Conservation (phyloP, 1,140 invertebrate species). For the Potamilus streckersoni region DNA sequence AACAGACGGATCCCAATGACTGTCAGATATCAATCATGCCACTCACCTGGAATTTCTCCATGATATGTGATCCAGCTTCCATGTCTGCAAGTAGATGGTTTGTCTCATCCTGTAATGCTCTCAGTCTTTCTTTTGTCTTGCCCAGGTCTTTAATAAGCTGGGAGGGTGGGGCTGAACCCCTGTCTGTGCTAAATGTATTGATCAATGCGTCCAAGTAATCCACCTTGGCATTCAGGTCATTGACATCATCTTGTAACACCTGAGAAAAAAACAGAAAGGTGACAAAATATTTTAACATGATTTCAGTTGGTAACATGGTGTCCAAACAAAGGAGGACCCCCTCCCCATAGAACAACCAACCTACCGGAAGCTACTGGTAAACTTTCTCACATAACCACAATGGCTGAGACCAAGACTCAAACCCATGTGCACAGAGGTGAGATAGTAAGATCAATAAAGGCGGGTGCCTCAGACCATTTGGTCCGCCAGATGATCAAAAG, state of each 20-base stretch:
- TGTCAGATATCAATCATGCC: slow-evolving; percentile 42
- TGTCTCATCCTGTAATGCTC: slow-evolving; percentile 81
- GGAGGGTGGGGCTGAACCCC: slow-evolving; percentile 72
- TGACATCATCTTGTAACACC: slow-evolving; percentile 71
- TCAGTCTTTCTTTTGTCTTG: slow-evolving; percentile 79
- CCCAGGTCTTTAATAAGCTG: slow-evolving; percentile 83
- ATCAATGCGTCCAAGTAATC: slow-evolving; percentile 78
- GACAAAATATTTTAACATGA: background rate
- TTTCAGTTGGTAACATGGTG: background rate
- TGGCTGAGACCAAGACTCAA: too few relatives aligned
- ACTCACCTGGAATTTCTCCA: slow-evolving; percentile 77
- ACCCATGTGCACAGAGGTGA: too few relatives aligned
- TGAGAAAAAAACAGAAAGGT: slow-evolving; percentile 28
- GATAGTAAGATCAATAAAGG: too few relatives aligned
- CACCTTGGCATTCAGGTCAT: slow-evolving; percentile 76
- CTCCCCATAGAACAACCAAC: background rate
- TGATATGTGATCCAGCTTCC: slow-evolving; percentile 83
- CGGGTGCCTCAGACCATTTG: too few relatives aligned
- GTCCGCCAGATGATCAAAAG: too few relatives aligned
- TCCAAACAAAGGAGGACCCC: background rate
- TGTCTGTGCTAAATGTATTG: slow-evolving; percentile 80
- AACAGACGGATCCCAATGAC: too few relatives aligned
- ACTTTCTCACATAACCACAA: too few relatives aligned
- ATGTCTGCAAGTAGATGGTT: slow-evolving; percentile 84
- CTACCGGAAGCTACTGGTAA: too few relatives aligned